Evolutionary conservation across 2,797 vertebrate genomes (phyloP).

Genomic region (Borostomias antarcticus): DNA sequence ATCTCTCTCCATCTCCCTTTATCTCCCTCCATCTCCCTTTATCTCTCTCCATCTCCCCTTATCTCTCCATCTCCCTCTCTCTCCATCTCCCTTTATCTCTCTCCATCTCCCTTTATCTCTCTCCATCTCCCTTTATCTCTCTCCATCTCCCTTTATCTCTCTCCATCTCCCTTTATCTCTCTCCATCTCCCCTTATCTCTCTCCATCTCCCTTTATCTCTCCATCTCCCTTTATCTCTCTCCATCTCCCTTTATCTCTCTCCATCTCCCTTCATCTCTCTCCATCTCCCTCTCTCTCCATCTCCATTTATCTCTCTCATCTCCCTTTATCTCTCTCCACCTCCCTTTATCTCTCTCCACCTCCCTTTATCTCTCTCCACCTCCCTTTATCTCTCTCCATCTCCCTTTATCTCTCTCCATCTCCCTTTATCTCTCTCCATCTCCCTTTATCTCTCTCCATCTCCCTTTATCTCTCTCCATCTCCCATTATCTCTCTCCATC

Average conservation of each 20-base stretch:
- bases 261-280: not conserved
- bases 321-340: not conserved
- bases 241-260: not conserved
- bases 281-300: no score
- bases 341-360: not conserved
- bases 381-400: not conserved
- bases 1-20: not conserved
- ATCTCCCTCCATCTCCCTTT: constrained; percentile 11
- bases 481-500: constrained; percentile 18
- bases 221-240: no score
- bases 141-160: not conserved
- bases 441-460: not conserved
- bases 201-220: not conserved
- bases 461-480: not conserved
- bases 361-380: constrained; percentile 19
- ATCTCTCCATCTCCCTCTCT: no score
- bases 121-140: not conserved
- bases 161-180: constrained; percentile 18
- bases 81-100: not conserved
- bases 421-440: constrained; percentile 19
- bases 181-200: not conserved
- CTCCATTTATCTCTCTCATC: no score
- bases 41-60: no score
- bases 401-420: not conserved
- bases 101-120: constrained; percentile 18